phyloP scores from a whole-genome alignment of 2,113 vertebrate species.

The Coregonus clupeaformis region DNA sequence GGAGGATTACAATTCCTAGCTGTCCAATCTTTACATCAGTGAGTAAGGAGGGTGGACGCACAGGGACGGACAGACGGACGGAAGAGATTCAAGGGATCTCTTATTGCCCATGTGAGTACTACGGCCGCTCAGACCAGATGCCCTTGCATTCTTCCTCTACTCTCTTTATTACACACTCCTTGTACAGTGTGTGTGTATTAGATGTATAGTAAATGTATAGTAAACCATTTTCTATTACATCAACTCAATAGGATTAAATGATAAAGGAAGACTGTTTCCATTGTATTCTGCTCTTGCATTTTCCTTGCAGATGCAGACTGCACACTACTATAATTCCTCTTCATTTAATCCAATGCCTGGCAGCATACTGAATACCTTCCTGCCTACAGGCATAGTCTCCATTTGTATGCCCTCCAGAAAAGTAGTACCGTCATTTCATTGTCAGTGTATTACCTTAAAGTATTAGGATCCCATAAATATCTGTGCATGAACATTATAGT shows the following conservation, averaged over 20 bases:
- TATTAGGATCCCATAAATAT: background rate
- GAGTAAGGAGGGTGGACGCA: slow-evolving; percentile 33
- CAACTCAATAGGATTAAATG: background rate
- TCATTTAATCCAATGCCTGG: background rate
- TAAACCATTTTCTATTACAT: background rate
- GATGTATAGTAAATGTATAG: background rate
- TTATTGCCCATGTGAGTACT: slow-evolving; percentile 62
- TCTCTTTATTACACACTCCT: background rate
- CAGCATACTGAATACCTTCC: background rate
- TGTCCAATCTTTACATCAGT: slow-evolving; percentile 32
- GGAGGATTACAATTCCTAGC: slow-evolving; percentile 22
- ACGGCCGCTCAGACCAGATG: no score
- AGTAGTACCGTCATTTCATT: no score
- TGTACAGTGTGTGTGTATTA: background rate
- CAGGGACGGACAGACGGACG: background rate
- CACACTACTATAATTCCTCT: background rate
- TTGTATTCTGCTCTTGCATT: slow-evolving; percentile 15
- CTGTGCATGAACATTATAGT: background rate
- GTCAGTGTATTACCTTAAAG: background rate
- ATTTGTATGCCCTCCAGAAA: no score
- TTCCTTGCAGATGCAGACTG: no score
- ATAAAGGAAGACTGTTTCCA: slow-evolving; percentile 35
- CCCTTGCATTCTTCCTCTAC: slow-evolving; percentile 11
- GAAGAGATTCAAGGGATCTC: slow-evolving; percentile 31
- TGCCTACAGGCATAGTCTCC: no score